These are phyloP conservation scores for Himalopsyche japonica DNA, from an alignment of 2,888 invertebrate species.

Conservation along the genomic window DNA sequence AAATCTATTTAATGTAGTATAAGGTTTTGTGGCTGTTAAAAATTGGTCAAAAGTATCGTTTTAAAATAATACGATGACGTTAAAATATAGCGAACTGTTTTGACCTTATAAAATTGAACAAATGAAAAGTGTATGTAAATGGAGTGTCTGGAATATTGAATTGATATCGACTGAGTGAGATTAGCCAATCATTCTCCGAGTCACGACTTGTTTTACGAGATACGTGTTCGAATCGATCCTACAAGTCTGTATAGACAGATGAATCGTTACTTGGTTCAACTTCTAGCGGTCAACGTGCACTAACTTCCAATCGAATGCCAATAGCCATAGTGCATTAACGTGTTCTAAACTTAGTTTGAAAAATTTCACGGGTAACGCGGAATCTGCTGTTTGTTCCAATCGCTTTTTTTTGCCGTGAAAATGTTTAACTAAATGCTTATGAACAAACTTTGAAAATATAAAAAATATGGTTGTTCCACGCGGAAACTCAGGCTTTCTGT, in stretches of 20 bases:
- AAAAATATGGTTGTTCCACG: no score
- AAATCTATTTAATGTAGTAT: no score
- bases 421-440: neutral
- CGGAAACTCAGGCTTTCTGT: no score
- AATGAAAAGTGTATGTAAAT: no score
- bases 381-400: neutral
- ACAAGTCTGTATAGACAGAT: neutral
- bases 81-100: no score
- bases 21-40: no score
- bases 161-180: neutral
- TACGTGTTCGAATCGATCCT: neutral
- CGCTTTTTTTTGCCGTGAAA: neutral
- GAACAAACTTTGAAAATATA: neutral
- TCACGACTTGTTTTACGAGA: neutral
- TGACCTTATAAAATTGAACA: no score
- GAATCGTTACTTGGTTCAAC: neutral
- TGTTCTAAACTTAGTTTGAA: neutral
- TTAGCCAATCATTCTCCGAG: neutral
- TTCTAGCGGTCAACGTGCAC: conserved; percentile 10
- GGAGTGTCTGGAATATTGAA: neutral
- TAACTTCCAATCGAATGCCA: conserved; percentile 19
- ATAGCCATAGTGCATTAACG: conserved; percentile 17
- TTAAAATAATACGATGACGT: no score
- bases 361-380: neutral
- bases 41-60: no score